A percentile compares a stretch with the other conserved stretches of the same genome.
These are phyloP conservation scores for Eupithecia exiguata DNA, from an alignment of 2,888 invertebrate genomes.

Conservation along the genomic window DNA sequence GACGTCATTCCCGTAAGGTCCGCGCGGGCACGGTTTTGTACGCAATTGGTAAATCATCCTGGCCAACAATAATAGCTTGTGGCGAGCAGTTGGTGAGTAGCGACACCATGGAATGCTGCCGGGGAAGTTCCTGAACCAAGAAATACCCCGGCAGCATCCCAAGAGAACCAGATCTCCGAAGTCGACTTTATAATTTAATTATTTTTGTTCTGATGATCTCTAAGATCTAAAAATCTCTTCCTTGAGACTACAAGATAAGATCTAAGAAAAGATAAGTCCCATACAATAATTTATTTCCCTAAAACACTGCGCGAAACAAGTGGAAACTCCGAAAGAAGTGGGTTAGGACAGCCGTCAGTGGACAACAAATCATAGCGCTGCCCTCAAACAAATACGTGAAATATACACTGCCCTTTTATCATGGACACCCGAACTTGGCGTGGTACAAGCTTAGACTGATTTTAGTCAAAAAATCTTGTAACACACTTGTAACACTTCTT, in stretches of 20 bases:
- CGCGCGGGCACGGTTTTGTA: neutral
- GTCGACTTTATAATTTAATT: neutral
- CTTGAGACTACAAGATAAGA: neutral
- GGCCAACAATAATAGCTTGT: neutral
- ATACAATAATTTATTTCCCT: conserved; percentile 6
- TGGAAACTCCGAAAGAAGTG: conserved; percentile 38
- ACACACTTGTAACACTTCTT: too few relatives aligned
- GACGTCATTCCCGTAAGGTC: neutral
- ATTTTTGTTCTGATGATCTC: neutral
- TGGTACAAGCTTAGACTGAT: conserved; percentile 56
- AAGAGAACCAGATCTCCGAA: too few relatives aligned
- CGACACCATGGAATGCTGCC: too few relatives aligned
- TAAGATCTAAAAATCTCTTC: neutral
- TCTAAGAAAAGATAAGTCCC: neutral
- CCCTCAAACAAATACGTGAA: conserved; percentile 71
- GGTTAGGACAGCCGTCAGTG: conserved; percentile 52
- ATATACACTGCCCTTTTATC: conserved; percentile 68
- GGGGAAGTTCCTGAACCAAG: too few relatives aligned
- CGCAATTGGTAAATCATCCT: neutral
- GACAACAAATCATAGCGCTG: conserved; percentile 65
- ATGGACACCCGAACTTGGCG: conserved; percentile 58
- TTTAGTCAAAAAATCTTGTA: neutral
- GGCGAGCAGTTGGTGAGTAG: too few relatives aligned
- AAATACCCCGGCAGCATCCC: too few relatives aligned
- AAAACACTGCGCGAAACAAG: conserved; percentile 20